Conservation (phyloP, 1,140 invertebrate genomes). For the Hylyphantes graminicola region DNA sequence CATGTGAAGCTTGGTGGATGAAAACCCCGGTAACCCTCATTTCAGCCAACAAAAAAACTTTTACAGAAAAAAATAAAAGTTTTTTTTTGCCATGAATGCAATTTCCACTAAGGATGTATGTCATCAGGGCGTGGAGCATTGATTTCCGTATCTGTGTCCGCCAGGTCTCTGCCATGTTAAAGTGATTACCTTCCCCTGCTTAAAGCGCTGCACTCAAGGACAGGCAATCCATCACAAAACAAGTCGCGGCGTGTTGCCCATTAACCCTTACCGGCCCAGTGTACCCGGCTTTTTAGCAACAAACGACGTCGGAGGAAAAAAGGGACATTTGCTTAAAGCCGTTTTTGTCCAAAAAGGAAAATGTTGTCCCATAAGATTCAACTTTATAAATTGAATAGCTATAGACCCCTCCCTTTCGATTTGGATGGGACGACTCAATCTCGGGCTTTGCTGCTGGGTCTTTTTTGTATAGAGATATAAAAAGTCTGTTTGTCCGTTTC, state of each 20-base stretch:
- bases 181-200: conserved; percentile 47
- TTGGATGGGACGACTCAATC: conserved; percentile 35
- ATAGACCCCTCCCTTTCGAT: conserved; percentile 5
- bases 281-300: conserved; percentile 26
- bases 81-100: conserved; percentile 20
- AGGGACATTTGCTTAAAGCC: conserved; percentile 45
- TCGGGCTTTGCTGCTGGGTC: neutral
- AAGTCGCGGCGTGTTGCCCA: conserved; percentile 41
- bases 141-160: conserved; percentile 55
- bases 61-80: conserved; percentile 5
- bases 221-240: conserved; percentile 34
- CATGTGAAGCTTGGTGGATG: too few species aligned
- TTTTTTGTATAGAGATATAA: neutral
- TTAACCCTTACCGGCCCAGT: conserved; percentile 36
- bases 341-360: conserved; percentile 32
- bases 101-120: conserved; percentile 42
- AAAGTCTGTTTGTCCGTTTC: neutral
- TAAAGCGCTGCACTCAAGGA: conserved; percentile 47
- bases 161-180: conserved; percentile 57
- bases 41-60: too few species aligned
- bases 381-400: conserved; percentile 45
- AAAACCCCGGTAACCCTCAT: too few species aligned
- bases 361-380: conserved; percentile 30
- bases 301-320: conserved; percentile 18
- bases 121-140: conserved; percentile 47